A percentile compares a stretch with the other conserved stretches of the same genome.
These are phyloP conservation scores for Beroe forskalii DNA, from an alignment of 37 sponge, comb jelly and placozoan genomes.

Conservation along the genomic window DNA sequence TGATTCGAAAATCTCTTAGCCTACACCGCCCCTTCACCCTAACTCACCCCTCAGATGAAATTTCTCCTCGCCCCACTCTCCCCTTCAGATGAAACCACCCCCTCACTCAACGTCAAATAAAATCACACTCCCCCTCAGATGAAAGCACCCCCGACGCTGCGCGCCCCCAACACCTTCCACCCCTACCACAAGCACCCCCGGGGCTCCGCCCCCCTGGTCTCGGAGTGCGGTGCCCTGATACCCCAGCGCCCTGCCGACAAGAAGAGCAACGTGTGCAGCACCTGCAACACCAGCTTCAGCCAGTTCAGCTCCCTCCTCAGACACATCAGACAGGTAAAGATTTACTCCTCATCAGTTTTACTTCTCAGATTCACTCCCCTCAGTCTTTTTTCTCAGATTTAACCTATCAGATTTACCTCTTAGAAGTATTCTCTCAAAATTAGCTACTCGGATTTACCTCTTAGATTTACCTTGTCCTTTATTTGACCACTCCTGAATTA, in stretches of 20 bases:
- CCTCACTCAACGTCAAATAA: too few species aligned
- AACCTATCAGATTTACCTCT: neutral
- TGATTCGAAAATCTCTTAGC: too few species aligned
- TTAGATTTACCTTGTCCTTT: too few species aligned
- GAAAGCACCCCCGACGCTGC: too few species aligned
- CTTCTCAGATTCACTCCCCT: neutral
- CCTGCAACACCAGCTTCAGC: conserved; percentile 27
- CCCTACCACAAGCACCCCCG: neutral
- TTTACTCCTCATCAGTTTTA: neutral
- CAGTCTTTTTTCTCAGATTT: neutral
- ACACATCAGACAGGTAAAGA: conserved; percentile 60
- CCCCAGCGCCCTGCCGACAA: conserved; percentile 2
- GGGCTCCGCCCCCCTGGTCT: neutral
- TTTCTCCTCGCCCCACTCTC: too few species aligned
- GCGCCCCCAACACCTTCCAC: neutral
- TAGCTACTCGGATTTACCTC: too few species aligned
- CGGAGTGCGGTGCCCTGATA: neutral
- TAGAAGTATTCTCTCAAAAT: too few species aligned
- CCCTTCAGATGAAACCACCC: too few species aligned
- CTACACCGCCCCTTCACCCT: too few species aligned
- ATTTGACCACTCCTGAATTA: too few species aligned
- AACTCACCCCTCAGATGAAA: too few species aligned
- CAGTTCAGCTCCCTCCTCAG: conserved; percentile 64
- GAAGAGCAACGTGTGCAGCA: conserved; percentile 46
- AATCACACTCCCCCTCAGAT: too few species aligned